phyloP scores from a whole-genome alignment of 1,140 invertebrate species.

The Ceratitis capitata region DNA sequence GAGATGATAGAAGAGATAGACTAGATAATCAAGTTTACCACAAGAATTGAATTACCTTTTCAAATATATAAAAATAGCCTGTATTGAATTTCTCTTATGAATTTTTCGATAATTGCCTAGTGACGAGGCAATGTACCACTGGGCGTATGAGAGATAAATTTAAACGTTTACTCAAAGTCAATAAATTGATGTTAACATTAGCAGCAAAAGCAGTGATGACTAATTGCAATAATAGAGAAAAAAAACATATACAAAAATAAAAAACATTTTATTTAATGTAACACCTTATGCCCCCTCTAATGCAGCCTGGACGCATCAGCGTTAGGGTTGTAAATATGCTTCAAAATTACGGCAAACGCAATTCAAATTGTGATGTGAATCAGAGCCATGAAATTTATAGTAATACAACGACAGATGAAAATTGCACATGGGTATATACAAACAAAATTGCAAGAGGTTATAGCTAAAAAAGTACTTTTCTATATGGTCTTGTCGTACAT shows the following conservation, averaged over 20 bases:
- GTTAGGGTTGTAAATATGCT: background rate
- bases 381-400: background rate
- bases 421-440: background rate
- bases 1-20: no score
- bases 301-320: background rate
- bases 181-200: conserved; percentile 2
- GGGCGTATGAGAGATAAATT: conserved; percentile 30
- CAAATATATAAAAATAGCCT: no score
- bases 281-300: background rate
- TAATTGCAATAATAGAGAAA: background rate
- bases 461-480: no score
- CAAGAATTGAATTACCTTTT: no score
- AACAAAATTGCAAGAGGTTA: background rate
- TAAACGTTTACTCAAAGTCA: conserved; percentile 32
- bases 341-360: background rate
- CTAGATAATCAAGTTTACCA: no score
- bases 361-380: background rate
- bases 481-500: no score
- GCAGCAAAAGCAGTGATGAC: background rate
- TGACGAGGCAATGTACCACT: no score
- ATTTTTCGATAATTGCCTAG: no score
- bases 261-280: background rate
- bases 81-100: no score
- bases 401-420: background rate
- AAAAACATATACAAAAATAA: background rate